phyloP scores from a whole-genome alignment of 2,113 vertebrate species.

The Perca schrenkii region DNA sequence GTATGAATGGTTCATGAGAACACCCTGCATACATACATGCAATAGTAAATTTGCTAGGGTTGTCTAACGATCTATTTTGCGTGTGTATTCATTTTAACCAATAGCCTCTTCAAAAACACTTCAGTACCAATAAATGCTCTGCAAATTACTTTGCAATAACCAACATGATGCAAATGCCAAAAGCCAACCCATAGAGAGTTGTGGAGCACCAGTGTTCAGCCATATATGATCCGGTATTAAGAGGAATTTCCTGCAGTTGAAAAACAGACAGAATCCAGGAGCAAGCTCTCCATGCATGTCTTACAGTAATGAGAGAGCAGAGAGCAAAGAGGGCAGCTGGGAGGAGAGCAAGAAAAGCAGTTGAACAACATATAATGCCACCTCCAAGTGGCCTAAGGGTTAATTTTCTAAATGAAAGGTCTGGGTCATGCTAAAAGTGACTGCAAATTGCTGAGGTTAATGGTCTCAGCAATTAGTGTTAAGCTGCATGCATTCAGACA shows the following conservation, averaged over 20 bases:
- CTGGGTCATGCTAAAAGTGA: slow-evolving; percentile 2
- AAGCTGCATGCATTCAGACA: slow-evolving; percentile 6
- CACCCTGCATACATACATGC: no score
- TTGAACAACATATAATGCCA: background rate
- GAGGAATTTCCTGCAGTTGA: background rate
- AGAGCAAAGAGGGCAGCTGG: background rate
- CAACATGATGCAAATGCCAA: background rate
- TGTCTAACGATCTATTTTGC: background rate
- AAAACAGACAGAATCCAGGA: background rate
- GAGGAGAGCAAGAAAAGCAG: background rate
- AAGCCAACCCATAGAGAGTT: background rate
- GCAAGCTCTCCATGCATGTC: background rate
- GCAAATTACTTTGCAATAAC: background rate
- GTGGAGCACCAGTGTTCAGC: background rate
- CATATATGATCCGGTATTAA: background rate
- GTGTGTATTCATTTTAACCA: background rate
- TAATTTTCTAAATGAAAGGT: slow-evolving; percentile 17
- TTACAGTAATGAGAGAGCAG: background rate
- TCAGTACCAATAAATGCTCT: background rate
- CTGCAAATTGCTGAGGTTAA: slow-evolving; percentile 36
- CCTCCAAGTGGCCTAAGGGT: slow-evolving; percentile 10
- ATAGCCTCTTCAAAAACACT: background rate
- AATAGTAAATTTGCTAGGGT: background rate
- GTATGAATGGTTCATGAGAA: no score
- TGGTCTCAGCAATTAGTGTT: slow-evolving; percentile 38